Conservation (phyloP, 2,888 invertebrate species). For the Caenorhabditis becei region DNA sequence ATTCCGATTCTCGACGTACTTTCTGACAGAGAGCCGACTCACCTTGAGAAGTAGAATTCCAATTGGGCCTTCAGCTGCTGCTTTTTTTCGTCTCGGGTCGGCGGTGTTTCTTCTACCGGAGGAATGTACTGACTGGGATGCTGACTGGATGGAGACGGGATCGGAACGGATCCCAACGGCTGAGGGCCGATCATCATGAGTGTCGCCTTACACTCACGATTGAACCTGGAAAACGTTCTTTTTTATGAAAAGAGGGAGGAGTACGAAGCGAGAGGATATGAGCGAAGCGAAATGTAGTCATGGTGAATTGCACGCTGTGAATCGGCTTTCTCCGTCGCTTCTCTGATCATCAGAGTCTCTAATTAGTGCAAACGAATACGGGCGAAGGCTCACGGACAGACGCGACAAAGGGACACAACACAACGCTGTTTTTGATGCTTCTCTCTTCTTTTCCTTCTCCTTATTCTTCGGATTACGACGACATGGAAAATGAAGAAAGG, state of each 20-base stretch:
- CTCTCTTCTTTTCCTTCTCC: constrained; percentile 1
- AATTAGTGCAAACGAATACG: constrained; percentile 32
- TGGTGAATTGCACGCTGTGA: constrained; percentile 11
- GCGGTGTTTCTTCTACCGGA: constrained; percentile 15
- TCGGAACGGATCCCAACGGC: constrained; percentile 16
- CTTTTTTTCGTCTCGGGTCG: constrained; percentile 85
- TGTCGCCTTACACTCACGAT: constrained; percentile 63
- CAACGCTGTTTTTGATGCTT: constrained; percentile 33
- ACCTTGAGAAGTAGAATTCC: constrained; percentile 93
- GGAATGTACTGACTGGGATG: constrained; percentile 5
- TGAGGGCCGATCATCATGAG: constrained; percentile 55
- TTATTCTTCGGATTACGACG: constrained; percentile 20
- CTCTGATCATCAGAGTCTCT: too few relatives aligned
- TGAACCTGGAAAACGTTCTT: constrained; percentile 62
- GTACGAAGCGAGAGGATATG: neutral
- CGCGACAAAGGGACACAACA: neutral
- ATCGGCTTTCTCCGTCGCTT: neutral
- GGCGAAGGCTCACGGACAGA: neutral
- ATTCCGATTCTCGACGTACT: neutral
- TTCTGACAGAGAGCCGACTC: constrained; percentile 41
- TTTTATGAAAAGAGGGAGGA: neutral
- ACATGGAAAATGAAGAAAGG: constrained; percentile 15
- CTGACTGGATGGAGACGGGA: constrained; percentile 17
- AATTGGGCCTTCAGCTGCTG: constrained; percentile 89
- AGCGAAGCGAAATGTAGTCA: constrained; percentile 20